Percentiles rank a stretch among this genome's conserved stretches.
Conservation (phyloP, 2,797 vertebrate genomes). For the Lagocephalus sceleratus region DNA sequence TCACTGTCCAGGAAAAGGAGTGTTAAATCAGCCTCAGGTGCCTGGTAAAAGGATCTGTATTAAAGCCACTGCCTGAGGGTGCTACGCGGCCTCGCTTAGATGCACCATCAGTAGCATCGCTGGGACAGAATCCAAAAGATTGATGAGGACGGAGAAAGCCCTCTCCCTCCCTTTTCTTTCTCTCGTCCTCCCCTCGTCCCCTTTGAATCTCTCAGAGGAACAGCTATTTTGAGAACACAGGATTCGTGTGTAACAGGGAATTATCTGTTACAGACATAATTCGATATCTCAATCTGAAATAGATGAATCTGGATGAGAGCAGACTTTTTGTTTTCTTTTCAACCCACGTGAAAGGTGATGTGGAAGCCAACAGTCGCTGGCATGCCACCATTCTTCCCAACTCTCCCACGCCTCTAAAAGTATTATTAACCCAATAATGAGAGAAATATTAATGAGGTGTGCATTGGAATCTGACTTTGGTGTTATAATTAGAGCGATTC, state of each 20-base stretch:
- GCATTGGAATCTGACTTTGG: conserved; percentile 68
- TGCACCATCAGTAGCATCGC: conserved; percentile 30
- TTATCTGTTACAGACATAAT: conserved; percentile 52
- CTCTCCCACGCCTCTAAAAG: conserved; percentile 48
- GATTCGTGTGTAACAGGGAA: conserved; percentile 44
- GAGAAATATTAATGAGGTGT: conserved; percentile 69
- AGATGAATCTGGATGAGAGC: conserved; percentile 16
- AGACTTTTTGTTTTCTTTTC: conserved; percentile 4
- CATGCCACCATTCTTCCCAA: conserved; percentile 27
- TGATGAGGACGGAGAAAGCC: conserved; percentile 60
- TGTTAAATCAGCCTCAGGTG: conserved; percentile 76
- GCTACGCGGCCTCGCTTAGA: conserved; percentile 25
- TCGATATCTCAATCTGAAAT: conserved; percentile 29
- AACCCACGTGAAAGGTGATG: conserved; percentile 46
- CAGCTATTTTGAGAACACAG: conserved; percentile 61
- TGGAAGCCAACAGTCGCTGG: conserved; percentile 29
- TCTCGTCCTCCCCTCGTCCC: conserved; percentile 21
- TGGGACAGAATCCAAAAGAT: conserved; percentile 52
- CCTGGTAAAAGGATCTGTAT: conserved; percentile 69
- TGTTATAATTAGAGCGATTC: conserved; percentile 76
- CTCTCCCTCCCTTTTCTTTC: conserved; percentile 13
- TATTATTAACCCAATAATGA: conserved; percentile 68
- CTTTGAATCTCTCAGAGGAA: conserved; percentile 39
- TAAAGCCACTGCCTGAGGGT: conserved; percentile 50
- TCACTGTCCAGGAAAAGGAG: conserved; percentile 55